Evolutionary conservation across 92 coral and sea anemone species (phyloP).

Genomic region (Palythoa caribaeorum): DNA sequence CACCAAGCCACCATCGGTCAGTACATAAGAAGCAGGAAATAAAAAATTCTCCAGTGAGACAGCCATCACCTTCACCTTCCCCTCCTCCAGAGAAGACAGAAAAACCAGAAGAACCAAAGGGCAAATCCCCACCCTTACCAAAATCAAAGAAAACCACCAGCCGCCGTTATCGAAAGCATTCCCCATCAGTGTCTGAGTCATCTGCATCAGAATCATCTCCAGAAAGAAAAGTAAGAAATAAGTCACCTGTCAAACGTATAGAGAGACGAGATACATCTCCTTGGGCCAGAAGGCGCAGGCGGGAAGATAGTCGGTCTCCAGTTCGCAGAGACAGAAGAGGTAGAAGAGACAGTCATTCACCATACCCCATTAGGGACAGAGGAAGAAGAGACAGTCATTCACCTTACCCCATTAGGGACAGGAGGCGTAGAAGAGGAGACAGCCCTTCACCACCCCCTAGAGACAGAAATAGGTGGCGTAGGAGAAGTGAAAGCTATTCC

Average conservation of each 20-base stretch:
- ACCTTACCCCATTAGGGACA: neutral
- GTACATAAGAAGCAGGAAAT: conserved; percentile 76
- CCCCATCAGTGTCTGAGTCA: conserved; percentile 81
- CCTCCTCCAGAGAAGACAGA: conserved; percentile 81
- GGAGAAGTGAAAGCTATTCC: conserved; percentile 36
- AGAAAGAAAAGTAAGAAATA: conserved; percentile 64
- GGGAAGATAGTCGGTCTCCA: conserved; percentile 19
- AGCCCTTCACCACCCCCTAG: conserved; percentile 67
- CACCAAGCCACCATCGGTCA: conserved; percentile 91
- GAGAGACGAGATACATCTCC: conserved; percentile 69
- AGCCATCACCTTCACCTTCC: conserved; percentile 89
- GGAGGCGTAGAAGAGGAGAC: conserved; percentile 2
- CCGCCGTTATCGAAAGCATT: conserved; percentile 89
- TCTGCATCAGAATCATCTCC: conserved; percentile 89
- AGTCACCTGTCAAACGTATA: conserved; percentile 59
- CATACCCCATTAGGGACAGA: conserved; percentile 1
- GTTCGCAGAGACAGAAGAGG: conserved; percentile 44
- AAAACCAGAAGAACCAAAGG: conserved; percentile 62
- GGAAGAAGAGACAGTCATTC: neutral
- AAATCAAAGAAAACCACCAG: conserved; percentile 89
- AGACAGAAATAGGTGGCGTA: conserved; percentile 48
- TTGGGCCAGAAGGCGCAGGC: conserved; percentile 44
- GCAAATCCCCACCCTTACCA: conserved; percentile 75
- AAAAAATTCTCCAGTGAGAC: conserved; percentile 79
- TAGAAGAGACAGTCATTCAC: conserved; percentile 26